Base-by-base conservation (phyloP, 1,140 invertebrate species). In the Calosoma granatense region DNA sequence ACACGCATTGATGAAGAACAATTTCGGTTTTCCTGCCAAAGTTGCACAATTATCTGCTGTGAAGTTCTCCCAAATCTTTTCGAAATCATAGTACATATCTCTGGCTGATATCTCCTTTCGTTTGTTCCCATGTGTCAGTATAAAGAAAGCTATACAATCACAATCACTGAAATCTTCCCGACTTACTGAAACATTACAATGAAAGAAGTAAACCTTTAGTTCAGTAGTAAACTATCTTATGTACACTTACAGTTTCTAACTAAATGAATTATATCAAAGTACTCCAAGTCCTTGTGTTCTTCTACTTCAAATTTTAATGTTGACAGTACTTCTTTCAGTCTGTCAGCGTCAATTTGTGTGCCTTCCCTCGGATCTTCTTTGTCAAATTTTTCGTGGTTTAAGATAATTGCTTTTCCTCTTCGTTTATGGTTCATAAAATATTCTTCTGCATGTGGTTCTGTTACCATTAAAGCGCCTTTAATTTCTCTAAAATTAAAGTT, bases 1-100 rank as follows among this genome's bases (percentile, higher is more conserved):
- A 63, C 92, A 95, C 61, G 92, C 91, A 79, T 94, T 91, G 63
- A 95, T 86, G 63, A 96, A 93, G 70, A 94, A 94, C 47, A 96
- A 59, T 70, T 96, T 96, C 11, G 92, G 92, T 73, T 95, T 95
- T 20, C 94, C 84, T 59, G 78, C 78, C 2, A 88, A 69, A 15
- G 76, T 69, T 36, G 63, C 67, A 60, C 83, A 85, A 51, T 73
- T 77, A 53, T 84, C 76, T 1, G 79, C 80, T 15, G 79, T 81
- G 63, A 87, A 86, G 9, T 75, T 76, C 51, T 74, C 71, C 75
- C 84, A 81, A 2, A 88, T 65, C 12, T 67, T 61, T 2, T 80
- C 71, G 0, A 71, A 61, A 21, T 72, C 71, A 60, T 78, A 81
- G 0, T 66, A 64, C 9, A 68, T 73, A 65, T 87, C 82, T 22